A percentile compares a stretch with the other conserved stretches of the same genome.
Conservation (phyloP, 2,797 vertebrate genomes). For the Pterois miles region DNA sequence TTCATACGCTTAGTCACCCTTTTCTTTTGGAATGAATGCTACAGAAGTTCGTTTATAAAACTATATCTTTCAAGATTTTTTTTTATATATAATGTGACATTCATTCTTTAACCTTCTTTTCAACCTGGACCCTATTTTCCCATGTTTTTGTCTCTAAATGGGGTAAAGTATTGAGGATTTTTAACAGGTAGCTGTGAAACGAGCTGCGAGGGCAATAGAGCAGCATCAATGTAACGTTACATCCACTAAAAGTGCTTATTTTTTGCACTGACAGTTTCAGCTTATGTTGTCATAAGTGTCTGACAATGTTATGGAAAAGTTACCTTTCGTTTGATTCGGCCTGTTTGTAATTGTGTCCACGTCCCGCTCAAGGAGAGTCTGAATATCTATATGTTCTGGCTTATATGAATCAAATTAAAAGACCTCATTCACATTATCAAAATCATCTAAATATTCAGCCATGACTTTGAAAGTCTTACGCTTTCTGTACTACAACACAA, state of each 20-base stretch:
- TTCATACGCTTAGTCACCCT: background rate
- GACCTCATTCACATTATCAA: too few relatives aligned
- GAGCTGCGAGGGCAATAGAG: background rate
- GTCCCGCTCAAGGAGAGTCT: too few relatives aligned
- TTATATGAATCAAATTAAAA: too few relatives aligned
- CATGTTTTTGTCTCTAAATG: background rate
- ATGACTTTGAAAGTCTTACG: too few relatives aligned
- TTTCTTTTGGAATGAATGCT: background rate
- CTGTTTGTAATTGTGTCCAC: too few relatives aligned
- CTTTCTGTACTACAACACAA: too few relatives aligned
- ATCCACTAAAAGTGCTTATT: background rate
- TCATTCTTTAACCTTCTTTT: background rate
- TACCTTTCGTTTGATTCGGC: too few relatives aligned
- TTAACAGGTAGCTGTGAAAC: background rate
- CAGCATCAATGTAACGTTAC: background rate
- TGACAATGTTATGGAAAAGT: too few relatives aligned
- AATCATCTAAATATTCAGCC: too few relatives aligned
- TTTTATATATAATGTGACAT: background rate
- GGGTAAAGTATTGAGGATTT: background rate
- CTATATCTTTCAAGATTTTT: background rate
- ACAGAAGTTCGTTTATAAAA: background rate
- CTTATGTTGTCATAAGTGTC: too few relatives aligned
- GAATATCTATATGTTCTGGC: too few relatives aligned
- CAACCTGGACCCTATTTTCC: too few relatives aligned
- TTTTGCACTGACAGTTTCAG: background rate